phyloP scores from a whole-genome alignment of 2,113 vertebrate genomes.

The Myiagra hebetior region DNA sequence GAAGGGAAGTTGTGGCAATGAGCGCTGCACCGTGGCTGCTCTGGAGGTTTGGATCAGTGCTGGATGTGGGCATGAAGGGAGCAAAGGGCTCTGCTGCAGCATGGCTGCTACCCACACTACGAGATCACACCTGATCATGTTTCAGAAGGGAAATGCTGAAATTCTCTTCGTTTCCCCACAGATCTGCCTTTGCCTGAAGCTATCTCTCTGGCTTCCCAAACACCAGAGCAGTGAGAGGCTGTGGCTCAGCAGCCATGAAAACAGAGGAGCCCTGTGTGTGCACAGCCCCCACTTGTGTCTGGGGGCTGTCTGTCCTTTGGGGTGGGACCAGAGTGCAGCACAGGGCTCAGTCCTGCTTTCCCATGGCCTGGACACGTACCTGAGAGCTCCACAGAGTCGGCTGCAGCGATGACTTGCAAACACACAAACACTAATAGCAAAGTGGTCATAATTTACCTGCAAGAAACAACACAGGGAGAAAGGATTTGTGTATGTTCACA shows the following conservation, averaged over 20 bases:
- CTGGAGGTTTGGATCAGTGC: background rate
- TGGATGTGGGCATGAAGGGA: background rate
- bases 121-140: background rate
- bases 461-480: slow-evolving; percentile 50
- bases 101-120: rapidly evolving
- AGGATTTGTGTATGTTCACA: background rate
- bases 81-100: background rate
- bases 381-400: slow-evolving; percentile 75
- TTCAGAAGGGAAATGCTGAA: background rate
- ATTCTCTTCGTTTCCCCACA: background rate
- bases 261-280: background rate
- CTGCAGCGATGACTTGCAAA: slow-evolving; percentile 75
- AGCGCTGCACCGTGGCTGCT: background rate
- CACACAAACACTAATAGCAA: slow-evolving; percentile 80
- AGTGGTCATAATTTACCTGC: slow-evolving; percentile 87
- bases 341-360: background rate
- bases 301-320: rapidly evolving
- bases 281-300: background rate
- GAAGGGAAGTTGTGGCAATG: background rate
- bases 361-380: slow-evolving; percentile 40
- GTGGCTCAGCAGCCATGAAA: background rate
- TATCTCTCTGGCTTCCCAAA: background rate
- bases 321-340: background rate
- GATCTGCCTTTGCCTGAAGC: background rate
- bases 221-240: background rate